phyloP scores from a whole-genome alignment of 1,140 invertebrate genomes.

The Cydia splendana region DNA sequence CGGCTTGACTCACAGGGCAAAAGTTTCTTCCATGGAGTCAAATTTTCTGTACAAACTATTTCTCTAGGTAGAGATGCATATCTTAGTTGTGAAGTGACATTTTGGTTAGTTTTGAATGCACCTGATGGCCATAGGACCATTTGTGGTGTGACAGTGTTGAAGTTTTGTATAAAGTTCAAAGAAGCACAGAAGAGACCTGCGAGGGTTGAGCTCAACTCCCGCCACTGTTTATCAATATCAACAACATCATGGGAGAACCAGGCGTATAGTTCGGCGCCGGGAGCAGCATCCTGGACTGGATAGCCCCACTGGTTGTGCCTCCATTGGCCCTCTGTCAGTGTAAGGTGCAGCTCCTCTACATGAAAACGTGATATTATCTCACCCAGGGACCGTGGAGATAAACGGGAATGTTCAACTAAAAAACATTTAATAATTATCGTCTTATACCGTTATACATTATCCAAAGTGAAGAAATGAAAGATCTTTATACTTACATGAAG shows the following conservation, averaged over 20 bases:
- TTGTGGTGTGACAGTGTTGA: slow-evolving; percentile 91
- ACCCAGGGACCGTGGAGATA: slow-evolving; percentile 94
- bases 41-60: slow-evolving; percentile 98
- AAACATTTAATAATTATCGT: slow-evolving; percentile 19
- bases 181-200: slow-evolving; percentile 97
- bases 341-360: slow-evolving; percentile 94
- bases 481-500: slow-evolving; percentile 60
- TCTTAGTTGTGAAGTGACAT: slow-evolving; percentile 83
- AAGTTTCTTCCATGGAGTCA: slow-evolving; percentile 98
- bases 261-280: slow-evolving; percentile 95
- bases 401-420: slow-evolving; percentile 89
- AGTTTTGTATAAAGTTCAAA: slow-evolving; percentile 96
- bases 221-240: slow-evolving; percentile 91
- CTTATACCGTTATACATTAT: neutral
- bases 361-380: slow-evolving; percentile 93
- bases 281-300: slow-evolving; percentile 90
- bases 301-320: slow-evolving; percentile 96
- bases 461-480: neutral
- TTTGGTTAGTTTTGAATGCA: slow-evolving; percentile 77
- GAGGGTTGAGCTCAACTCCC: slow-evolving; percentile 91
- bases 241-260: slow-evolving; percentile 87
- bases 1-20: slow-evolving; percentile 94
- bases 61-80: slow-evolving; percentile 96
- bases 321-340: slow-evolving; percentile 96
- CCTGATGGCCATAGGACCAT: slow-evolving; percentile 91